A percentile compares a stretch with the other conserved stretches of the same genome.
phyloP scores from a whole-genome alignment of 2,888 invertebrate genomes.

The Brenthis hecate region DNA sequence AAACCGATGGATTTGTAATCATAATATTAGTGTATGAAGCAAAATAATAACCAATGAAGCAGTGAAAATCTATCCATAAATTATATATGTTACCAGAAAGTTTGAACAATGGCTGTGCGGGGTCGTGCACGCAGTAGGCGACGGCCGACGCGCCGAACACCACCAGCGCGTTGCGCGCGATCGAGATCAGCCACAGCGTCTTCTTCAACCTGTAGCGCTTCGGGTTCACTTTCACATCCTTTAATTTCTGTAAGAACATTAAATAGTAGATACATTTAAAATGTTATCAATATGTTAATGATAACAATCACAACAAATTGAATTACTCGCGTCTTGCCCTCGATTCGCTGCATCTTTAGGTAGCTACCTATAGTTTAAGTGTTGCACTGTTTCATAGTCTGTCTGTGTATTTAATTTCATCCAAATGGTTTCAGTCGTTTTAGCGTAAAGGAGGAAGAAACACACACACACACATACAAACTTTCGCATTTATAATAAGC shows the following conservation, averaged over 20 bases:
- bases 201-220: conserved; percentile 75
- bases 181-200: conserved; percentile 87
- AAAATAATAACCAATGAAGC: too few species aligned
- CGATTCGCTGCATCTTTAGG: too few species aligned
- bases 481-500: too few species aligned
- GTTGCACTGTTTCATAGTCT: too few species aligned
- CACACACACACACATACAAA: conserved; percentile 36
- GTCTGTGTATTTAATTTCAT: too few species aligned
- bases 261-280: neutral
- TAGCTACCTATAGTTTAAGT: too few species aligned
- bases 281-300: neutral
- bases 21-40: too few species aligned
- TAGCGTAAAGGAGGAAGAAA: neutral
- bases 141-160: conserved; percentile 85
- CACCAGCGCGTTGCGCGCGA: conserved; percentile 90
- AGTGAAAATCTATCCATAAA: too few species aligned
- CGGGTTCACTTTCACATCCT: conserved; percentile 75
- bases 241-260: conserved; percentile 80
- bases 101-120: conserved; percentile 82
- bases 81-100: conserved; percentile 69
- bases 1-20: too few species aligned
- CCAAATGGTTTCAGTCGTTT: neutral
- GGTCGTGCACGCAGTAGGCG: conserved; percentile 81
- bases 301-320: neutral
- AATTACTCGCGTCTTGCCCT: neutral